phyloP scores from a whole-genome alignment of 1,140 invertebrate genomes.

The Eubasilissa regina region DNA sequence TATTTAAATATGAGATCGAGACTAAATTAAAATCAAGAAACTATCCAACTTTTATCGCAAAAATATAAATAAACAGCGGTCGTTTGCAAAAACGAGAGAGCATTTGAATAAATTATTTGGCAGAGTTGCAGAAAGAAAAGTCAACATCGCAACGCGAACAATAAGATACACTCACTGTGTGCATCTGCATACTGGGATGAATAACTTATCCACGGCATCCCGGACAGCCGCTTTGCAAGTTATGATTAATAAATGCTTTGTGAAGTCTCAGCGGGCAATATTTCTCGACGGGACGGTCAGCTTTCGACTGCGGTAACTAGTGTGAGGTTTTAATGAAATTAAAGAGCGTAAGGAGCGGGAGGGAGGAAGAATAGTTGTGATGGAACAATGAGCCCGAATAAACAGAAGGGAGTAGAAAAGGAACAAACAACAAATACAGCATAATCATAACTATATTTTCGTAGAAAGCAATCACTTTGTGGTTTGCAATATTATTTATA shows the following conservation, averaged over 20 bases:
- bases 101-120: background rate
- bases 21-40: background rate
- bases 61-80: background rate
- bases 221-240: slow-evolving; percentile 12
- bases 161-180: background rate
- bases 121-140: background rate
- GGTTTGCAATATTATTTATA: too few relatives aligned
- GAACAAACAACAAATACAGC: too few relatives aligned
- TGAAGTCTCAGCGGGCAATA: slow-evolving; percentile 17
- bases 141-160: background rate
- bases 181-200: slow-evolving; percentile 5
- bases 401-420: too few relatives aligned
- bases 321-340: slow-evolving; percentile 25
- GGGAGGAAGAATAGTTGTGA: background rate
- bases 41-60: background rate
- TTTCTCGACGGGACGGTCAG: slow-evolving; percentile 1
- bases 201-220: slow-evolving; percentile 11
- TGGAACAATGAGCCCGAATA: background rate
- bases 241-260: slow-evolving; percentile 23
- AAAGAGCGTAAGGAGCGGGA: slow-evolving; percentile 4
- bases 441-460: too few relatives aligned
- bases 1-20: background rate
- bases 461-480: too few relatives aligned
- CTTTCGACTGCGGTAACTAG: background rate
- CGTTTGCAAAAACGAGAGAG: background rate